Evolutionary conservation across 2,797 vertebrate species (phyloP).

Genomic region (Mareca strepera): DNA sequence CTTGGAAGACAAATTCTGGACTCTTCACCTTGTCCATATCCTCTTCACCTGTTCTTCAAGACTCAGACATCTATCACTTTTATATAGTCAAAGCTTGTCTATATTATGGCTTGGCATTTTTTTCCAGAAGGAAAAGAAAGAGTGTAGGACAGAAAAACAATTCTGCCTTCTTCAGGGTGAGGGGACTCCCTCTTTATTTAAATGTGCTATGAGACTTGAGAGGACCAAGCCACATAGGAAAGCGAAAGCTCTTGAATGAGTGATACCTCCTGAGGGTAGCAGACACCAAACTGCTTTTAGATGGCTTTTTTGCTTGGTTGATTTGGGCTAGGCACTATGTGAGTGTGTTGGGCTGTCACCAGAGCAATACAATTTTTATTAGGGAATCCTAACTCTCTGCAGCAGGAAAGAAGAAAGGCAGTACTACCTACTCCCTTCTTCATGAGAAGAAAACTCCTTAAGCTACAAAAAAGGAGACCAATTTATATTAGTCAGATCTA

Average conservation of each 20-base stretch:
- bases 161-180: neutral
- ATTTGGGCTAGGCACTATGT: neutral
- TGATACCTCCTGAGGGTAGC: neutral
- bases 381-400: neutral
- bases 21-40: neutral
- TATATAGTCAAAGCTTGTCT: neutral
- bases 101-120: neutral
- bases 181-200: neutral
- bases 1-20: neutral
- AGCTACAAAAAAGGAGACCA: neutral
- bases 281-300: neutral
- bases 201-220: neutral
- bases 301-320: accelerated
- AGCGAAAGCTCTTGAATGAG: neutral
- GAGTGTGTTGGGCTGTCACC: neutral
- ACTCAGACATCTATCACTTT: neutral
- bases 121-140: neutral
- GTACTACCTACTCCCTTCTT: neutral
- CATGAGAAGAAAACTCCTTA: neutral
- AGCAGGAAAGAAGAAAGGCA: neutral
- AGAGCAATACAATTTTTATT: neutral
- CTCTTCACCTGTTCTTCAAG: neutral
- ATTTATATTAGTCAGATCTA: neutral
- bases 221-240: neutral
- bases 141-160: neutral